Base-by-base conservation (phyloP, 2,888 invertebrate genomes). In the Copidosoma aretas region DNA sequence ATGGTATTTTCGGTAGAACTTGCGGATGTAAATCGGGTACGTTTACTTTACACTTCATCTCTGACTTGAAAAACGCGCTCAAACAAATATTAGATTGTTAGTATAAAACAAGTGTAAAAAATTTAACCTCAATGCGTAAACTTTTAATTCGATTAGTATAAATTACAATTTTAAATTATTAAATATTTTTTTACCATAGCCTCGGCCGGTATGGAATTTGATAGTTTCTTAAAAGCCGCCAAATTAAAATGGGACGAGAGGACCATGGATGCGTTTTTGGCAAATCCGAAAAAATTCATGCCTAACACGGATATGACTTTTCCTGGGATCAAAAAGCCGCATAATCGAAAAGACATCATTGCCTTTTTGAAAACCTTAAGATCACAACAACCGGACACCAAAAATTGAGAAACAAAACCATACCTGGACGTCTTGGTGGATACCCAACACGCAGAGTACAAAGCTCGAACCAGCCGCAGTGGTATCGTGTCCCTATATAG, bases 401-500 rank as follows among this genome's bases (percentile, higher is more conserved):
- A 46, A 32, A 12, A n/a, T 2, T 49, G 24, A 51, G 17, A 15
- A 17, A 22, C 0, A 22, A 53, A 21, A 17, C 75, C 75, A 75
- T 71, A 83, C 84, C 84, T 93, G 93, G 74, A 92, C 88, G 67
- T 91, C 86, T 78, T 90, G 89, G 81, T 92, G 91, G 70, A 89
- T 86, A 67, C 92, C 93, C 87, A 93, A 89, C 77, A 92, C 82
- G 51, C 91, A 92, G n/a, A 93, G 85, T 81, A 91, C 90, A 85
- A 93, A 93, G 78, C 93, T 93, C 75, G 91, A 92, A 15, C 91
- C 93, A 32, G 93, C 91, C 3, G 93, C 92, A 2, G 93, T 93
- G 1, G 93, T 93, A 77, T 93, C 93, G 80, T 93, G 93, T 54
- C 92, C 93, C 89, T 90, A 69, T 64, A 79, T 32, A 3, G 32